These are phyloP conservation scores for Dryocosmus kuriphilus DNA, from an alignment of 2,888 invertebrate genomes.

Conservation along the genomic window DNA sequence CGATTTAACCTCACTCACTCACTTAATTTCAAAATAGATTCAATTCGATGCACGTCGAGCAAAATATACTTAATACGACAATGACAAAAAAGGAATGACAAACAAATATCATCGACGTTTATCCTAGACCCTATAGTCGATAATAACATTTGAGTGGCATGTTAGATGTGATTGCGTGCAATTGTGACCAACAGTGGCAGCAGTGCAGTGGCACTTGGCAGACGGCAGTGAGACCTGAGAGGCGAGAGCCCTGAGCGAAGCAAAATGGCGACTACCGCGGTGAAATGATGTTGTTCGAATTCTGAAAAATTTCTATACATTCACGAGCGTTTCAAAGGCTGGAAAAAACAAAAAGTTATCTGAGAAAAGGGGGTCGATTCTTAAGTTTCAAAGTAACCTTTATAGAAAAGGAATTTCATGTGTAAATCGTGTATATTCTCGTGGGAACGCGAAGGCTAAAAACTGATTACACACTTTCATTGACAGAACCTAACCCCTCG, in stretches of 20 bases:
- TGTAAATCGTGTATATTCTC: background rate
- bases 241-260: too few species aligned
- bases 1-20: conserved; percentile 18
- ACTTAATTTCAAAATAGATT: conserved; percentile 44
- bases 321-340: background rate
- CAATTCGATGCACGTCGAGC: conserved; percentile 41
- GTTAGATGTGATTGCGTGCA: conserved; percentile 65
- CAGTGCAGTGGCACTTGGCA: too few species aligned
- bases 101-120: conserved; percentile 36
- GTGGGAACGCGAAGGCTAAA: background rate
- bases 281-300: background rate
- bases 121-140: conserved; percentile 63
- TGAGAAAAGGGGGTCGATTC: background rate
- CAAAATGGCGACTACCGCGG: conserved; percentile 70
- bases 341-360: background rate
- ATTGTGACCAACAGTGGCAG: too few species aligned
- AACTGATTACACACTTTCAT: background rate
- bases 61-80: conserved; percentile 58
- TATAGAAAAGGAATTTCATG: background rate
- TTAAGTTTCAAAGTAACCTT: background rate
- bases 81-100: conserved; percentile 35
- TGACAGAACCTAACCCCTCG: background rate
- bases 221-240: too few species aligned
- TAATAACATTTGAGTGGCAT: conserved; percentile 75
- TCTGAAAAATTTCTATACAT: background rate